These are phyloP conservation scores for Opisthocomus hoazin DNA, from an alignment of 2,113 vertebrate species.

Conservation along the genomic window DNA sequence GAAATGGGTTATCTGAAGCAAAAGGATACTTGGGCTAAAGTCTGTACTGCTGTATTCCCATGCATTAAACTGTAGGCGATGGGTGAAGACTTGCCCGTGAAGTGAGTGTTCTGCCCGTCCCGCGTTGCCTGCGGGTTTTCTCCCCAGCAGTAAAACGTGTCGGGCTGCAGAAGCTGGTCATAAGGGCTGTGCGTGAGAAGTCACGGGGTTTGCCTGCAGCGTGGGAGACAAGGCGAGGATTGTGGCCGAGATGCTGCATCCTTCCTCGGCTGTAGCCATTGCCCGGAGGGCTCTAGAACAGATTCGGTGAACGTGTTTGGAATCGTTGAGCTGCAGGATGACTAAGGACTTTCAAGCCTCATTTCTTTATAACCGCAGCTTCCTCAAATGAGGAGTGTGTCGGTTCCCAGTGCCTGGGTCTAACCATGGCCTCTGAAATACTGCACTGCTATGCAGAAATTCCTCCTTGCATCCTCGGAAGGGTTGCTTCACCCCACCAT, in stretches of 20 bases:
- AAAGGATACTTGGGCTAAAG: neutral
- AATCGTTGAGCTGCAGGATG: neutral
- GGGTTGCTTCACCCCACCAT: neutral
- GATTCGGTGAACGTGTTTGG: rapidly evolving
- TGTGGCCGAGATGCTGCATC: neutral
- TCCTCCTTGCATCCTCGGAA: neutral
- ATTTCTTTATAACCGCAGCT: constrained; percentile 11
- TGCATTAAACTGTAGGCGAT: neutral
- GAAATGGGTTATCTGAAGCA: neutral
- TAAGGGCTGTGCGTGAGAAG: neutral
- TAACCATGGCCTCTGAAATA: neutral
- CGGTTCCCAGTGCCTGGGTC: neutral
- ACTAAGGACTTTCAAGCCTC: neutral
- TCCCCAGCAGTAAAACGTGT: neutral
- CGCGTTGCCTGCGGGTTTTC: neutral
- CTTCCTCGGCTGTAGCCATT: neutral
- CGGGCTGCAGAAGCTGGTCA: neutral
- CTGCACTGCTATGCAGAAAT: neutral
- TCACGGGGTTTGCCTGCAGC: neutral
- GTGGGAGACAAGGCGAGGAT: neutral
- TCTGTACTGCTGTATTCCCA: neutral
- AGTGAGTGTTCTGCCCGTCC: neutral
- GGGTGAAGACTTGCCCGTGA: neutral
- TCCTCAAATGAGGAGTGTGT: neutral
- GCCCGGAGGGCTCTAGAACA: neutral